Evolutionary conservation across 53 echinoderm and acorn worm species (phyloP).

Genomic region (Paracentrotus lividus): DNA sequence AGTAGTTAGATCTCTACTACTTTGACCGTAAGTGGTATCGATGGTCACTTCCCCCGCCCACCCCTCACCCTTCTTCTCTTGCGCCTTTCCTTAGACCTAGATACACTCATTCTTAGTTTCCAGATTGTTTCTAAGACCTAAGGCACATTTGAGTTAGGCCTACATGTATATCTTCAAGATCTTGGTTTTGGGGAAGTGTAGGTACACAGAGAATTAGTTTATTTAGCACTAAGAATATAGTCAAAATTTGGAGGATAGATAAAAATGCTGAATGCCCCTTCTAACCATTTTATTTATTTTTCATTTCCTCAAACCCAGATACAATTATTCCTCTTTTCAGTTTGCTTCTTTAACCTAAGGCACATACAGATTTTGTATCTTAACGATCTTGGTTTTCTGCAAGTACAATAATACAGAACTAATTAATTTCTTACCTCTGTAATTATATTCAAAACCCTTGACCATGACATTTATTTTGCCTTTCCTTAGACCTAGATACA

Average conservation of each 20-base stretch:
- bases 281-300: neutral
- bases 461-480: neutral
- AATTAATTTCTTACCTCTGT: too few species aligned
- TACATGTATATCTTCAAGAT: neutral
- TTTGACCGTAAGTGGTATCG: conserved; percentile 30
- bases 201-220: too few species aligned
- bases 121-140: neutral
- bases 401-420: too few species aligned
- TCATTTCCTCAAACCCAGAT: conserved; percentile 13
- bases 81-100: conserved; percentile 19
- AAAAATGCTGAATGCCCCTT: too few species aligned
- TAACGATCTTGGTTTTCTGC: neutral
- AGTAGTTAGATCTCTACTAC: neutral
- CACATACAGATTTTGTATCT: conserved; percentile 6
- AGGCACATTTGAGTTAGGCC: conserved; percentile 13
- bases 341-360: neutral
- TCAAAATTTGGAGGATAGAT: too few species aligned
- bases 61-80: neutral
- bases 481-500: conserved; percentile 26
- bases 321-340: conserved; percentile 2
- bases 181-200: neutral
- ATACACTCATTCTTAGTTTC: conserved; percentile 27
- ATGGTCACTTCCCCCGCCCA: conserved; percentile 46
- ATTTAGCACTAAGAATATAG: too few species aligned
- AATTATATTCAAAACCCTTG: too few species aligned